Conservation (phyloP, 2,797 vertebrate genomes). For the Corythornis leucogaster region DNA sequence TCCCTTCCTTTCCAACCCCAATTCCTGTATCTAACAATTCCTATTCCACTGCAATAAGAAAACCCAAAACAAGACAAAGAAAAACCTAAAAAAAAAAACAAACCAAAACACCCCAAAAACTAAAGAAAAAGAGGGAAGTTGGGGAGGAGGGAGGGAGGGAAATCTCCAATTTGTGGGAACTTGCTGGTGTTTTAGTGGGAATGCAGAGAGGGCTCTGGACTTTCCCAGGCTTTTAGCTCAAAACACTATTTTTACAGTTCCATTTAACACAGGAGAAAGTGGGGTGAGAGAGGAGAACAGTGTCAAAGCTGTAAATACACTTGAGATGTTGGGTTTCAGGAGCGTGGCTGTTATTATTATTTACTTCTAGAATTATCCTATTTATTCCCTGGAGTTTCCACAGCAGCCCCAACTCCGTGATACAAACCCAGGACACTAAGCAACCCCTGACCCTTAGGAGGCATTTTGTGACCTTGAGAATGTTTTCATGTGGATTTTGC, state of each 20-base stretch:
- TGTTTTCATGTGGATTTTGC: neutral
- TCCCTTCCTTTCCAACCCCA: conserved; percentile 1
- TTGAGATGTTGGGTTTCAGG: neutral
- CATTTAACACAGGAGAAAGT: neutral
- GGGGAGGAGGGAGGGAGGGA: conserved; percentile 22
- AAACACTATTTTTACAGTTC: conserved; percentile 66
- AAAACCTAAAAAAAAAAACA: neutral
- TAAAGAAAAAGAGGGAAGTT: neutral
- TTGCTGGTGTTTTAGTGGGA: conserved; percentile 47
- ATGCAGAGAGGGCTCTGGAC: conserved; percentile 15
- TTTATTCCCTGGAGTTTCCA: neutral
- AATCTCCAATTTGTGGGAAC: conserved; percentile 72
- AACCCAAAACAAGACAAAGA: neutral
- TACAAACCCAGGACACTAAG: neutral
- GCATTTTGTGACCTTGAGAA: accelerated
- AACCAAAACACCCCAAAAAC: neutral
- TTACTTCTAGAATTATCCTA: neutral
- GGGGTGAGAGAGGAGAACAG: neutral
- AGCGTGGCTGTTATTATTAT: neutral
- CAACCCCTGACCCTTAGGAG: neutral
- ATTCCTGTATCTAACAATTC: conserved; percentile 11
- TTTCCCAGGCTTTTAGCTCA: conserved; percentile 52
- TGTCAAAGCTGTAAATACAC: neutral
- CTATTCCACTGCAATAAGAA: neutral
- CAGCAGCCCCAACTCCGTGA: accelerated